Conservation (phyloP, 1,140 invertebrate genomes). For the Drosophila arizonae region DNA sequence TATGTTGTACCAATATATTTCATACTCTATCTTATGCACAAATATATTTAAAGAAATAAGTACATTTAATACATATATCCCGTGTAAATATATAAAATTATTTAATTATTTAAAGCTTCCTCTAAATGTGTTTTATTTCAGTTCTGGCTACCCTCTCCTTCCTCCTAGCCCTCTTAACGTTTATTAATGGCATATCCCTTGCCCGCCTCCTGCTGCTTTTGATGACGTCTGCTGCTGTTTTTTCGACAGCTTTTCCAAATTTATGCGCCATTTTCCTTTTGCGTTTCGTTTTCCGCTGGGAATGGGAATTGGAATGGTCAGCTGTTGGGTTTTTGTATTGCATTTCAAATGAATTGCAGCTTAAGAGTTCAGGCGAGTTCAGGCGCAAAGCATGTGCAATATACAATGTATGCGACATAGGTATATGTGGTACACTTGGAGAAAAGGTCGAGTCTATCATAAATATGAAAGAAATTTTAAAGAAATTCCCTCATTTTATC, state of each 20-base stretch:
- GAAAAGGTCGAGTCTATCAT: not conserved
- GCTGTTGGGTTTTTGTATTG: constrained; percentile 16
- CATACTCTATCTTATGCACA: too few relatives aligned
- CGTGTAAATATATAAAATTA: too few relatives aligned
- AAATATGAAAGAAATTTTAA: too few relatives aligned
- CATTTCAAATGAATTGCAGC: constrained; percentile 40
- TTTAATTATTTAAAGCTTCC: too few relatives aligned
- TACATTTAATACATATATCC: too few relatives aligned
- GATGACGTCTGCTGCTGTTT: constrained; percentile 41
- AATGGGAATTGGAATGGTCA: constrained; percentile 11
- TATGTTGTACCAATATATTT: too few relatives aligned
- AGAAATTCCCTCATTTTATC: too few relatives aligned
- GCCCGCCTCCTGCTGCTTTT: constrained; percentile 22
- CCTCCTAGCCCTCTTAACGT: not conserved
- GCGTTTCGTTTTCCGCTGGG: constrained; percentile 18
- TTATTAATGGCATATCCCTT: constrained; percentile 15
- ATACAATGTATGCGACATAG: not conserved
- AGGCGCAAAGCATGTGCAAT: not conserved
- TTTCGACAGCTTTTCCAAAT: constrained; percentile 38
- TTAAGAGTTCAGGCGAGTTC: constrained; percentile 20
- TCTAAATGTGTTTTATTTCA: not conserved
- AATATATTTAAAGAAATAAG: too few relatives aligned
- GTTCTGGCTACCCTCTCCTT: not conserved
- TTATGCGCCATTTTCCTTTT: constrained; percentile 43
- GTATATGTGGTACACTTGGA: not conserved